Conservation (phyloP, 2,888 invertebrate genomes). For the Stenichneumon culpator region DNA sequence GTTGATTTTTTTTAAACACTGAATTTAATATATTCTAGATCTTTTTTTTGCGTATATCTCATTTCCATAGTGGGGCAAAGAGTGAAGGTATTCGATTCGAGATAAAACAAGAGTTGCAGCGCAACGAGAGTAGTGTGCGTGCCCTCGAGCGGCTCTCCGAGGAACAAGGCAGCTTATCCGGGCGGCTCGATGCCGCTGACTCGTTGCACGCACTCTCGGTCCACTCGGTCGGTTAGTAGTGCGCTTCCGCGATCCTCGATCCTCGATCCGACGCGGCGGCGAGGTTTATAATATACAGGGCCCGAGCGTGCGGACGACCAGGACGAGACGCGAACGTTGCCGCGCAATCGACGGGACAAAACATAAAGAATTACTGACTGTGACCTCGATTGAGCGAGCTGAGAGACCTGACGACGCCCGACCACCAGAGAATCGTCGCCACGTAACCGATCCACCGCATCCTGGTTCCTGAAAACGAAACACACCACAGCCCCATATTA, state of each 20-base stretch:
- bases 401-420: conserved; percentile 84
- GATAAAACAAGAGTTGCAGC: not conserved
- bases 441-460: conserved; percentile 85
- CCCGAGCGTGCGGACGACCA: not conserved
- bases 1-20: too few relatives aligned
- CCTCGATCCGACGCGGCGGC: conserved; percentile 27
- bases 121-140: not conserved
- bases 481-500: conserved; percentile 17
- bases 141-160: not conserved
- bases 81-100: not conserved
- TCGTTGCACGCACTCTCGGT: conserved; percentile 26
- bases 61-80: too few relatives aligned
- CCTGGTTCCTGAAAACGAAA: conserved; percentile 82
- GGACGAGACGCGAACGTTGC: conserved; percentile 34
- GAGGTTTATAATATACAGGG: not conserved
- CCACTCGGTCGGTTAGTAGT: conserved; percentile 61
- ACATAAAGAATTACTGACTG: conserved; percentile 81
- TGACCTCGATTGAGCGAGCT: conserved; percentile 85
- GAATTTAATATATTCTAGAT: too few relatives aligned
- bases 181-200: conserved; percentile 3
- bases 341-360: conserved; percentile 50
- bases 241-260: conserved; percentile 61
- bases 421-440: conserved; percentile 85
- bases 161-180: not conserved
- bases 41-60: too few relatives aligned